Percentiles rank a stretch among this genome's conserved stretches.
phyloP scores from a whole-genome alignment of 2,113 vertebrate species.

The Myodes glareolus region DNA sequence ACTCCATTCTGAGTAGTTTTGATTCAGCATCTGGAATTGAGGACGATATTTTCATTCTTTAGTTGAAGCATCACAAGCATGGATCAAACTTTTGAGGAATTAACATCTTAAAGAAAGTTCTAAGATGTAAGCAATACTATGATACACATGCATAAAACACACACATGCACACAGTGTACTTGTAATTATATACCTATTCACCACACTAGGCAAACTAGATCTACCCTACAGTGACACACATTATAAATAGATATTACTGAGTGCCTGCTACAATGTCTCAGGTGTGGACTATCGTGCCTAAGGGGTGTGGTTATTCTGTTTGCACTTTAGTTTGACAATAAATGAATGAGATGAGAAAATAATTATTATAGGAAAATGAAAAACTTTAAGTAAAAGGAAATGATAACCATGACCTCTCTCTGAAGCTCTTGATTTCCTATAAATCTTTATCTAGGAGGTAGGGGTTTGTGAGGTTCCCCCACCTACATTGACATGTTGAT shows the following conservation, averaged over 20 bases:
- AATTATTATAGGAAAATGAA: neutral
- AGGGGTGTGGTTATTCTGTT: neutral
- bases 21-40: conserved; percentile 1
- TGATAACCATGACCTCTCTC: neutral
- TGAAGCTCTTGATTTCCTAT: neutral
- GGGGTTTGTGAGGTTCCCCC: neutral
- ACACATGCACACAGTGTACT: neutral
- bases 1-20: conserved; percentile 13
- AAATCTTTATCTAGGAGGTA: neutral
- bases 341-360: neutral
- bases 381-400: neutral
- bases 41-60: neutral
- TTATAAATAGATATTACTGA: neutral
- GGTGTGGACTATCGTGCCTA: neutral
- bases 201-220: neutral
- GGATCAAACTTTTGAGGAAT: conserved; percentile 28
- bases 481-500: neutral
- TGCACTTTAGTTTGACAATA: neutral
- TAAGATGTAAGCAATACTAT: neutral
- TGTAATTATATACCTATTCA: neutral
- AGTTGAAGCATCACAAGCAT: neutral
- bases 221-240: neutral
- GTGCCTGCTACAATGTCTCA: neutral
- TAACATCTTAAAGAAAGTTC: neutral
- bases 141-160: neutral